A percentile compares a stretch with the other conserved stretches of the same genome.
These are phyloP conservation scores for Eulemur rubriventer DNA, from an alignment of 2,797 vertebrate species.

Conservation along the genomic window DNA sequence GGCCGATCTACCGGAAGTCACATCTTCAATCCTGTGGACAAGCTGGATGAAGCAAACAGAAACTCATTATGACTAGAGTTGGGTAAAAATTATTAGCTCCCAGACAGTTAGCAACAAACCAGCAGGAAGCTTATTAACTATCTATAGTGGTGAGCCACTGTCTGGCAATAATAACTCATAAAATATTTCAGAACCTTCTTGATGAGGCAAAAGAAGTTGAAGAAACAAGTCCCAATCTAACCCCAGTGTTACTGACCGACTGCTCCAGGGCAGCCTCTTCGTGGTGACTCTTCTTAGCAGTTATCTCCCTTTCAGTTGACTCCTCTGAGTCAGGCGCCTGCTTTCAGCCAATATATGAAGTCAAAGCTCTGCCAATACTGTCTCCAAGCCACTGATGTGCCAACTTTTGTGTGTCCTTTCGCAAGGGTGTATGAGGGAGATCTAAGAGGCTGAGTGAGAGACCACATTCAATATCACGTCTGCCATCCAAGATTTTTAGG, in stretches of 20 bases:
- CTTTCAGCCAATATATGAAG: background rate
- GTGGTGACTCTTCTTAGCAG: background rate
- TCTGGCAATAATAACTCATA: constrained; percentile 13
- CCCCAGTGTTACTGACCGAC: background rate
- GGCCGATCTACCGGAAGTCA: background rate
- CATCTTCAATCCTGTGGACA: background rate
- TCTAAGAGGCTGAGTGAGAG: background rate
- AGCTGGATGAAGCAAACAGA: background rate
- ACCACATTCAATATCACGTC: background rate
- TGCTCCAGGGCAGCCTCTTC: background rate
- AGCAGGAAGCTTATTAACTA: constrained; percentile 25
- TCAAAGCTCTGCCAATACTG: background rate
- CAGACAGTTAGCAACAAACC: constrained; percentile 37
- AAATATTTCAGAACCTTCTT: constrained; percentile 1
- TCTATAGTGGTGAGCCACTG: background rate
- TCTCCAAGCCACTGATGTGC: background rate
- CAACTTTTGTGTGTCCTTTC: background rate
- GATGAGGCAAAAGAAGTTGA: constrained; percentile 10
- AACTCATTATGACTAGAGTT: background rate
- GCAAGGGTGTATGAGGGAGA: background rate
- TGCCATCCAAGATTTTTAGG: background rate
- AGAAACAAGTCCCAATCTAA: background rate
- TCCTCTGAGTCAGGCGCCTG: background rate
- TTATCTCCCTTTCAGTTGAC: background rate
- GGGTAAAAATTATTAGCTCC: constrained; percentile 6